These are phyloP conservation scores for Eristalis intricaria DNA, from an alignment of 2,888 invertebrate species.

Conservation along the genomic window DNA sequence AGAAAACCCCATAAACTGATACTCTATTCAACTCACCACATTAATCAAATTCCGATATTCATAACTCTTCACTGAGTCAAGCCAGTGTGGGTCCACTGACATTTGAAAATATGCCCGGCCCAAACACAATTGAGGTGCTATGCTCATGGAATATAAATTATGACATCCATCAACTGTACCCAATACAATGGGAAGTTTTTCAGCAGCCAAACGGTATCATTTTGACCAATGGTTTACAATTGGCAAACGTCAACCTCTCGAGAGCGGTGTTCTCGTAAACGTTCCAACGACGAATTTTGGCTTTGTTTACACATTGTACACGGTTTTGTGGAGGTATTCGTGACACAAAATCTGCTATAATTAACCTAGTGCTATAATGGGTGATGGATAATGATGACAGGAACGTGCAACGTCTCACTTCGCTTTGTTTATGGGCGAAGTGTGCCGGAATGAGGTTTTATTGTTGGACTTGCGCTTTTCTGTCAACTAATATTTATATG, in stretches of 20 bases:
- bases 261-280: conserved; percentile 33
- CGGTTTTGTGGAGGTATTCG: not conserved
- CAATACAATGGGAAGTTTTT: conserved; percentile 28
- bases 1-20: not conserved
- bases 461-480: not conserved
- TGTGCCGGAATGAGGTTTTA: not conserved
- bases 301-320: not conserved
- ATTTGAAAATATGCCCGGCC: conserved; percentile 9
- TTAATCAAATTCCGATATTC: not conserved
- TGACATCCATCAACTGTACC: conserved; percentile 6
- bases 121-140: conserved; percentile 21
- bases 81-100: not conserved
- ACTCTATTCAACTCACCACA: not conserved
- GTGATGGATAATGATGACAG: not conserved
- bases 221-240: not conserved
- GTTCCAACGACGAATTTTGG: conserved; percentile 17
- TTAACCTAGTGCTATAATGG: not conserved
- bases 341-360: not conserved
- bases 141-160: conserved; percentile 43
- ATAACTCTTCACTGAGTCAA: not conserved
- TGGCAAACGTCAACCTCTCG: not conserved
- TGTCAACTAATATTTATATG: not conserved
- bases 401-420: not conserved
- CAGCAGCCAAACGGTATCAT: conserved; percentile 50
- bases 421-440: not conserved